These are phyloP conservation scores for Eilema depressum DNA, from an alignment of 2,888 invertebrate genomes.

Conservation along the genomic window DNA sequence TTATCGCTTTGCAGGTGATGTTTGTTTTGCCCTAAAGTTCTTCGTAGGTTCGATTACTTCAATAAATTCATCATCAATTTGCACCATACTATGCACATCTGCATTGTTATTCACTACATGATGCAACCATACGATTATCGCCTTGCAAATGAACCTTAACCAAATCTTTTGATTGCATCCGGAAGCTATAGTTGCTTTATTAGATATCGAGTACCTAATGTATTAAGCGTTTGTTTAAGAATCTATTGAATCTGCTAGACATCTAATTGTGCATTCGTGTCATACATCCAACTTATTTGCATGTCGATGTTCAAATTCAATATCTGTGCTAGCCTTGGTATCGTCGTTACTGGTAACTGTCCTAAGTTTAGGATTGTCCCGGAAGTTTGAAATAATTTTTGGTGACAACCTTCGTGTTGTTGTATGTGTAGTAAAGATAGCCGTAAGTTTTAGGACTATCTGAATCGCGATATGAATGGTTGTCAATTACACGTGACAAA, in stretches of 20 bases:
- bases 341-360: constrained; percentile 1
- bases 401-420: constrained; percentile 35
- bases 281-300: constrained; percentile 37
- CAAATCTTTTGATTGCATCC: constrained; percentile 19
- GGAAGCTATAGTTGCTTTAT: constrained; percentile 33
- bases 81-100: background rate
- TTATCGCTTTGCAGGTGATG: too few species aligned
- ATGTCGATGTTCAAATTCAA: constrained; percentile 44
- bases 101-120: constrained; percentile 20
- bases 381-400: constrained; percentile 41
- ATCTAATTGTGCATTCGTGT: constrained; percentile 45
- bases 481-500: too few species aligned
- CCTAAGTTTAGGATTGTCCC: constrained; percentile 37
- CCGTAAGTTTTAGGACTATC: background rate
- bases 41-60: too few species aligned
- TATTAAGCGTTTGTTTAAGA: constrained; percentile 33
- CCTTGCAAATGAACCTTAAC: constrained; percentile 8
- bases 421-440: background rate
- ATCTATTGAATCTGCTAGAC: constrained; percentile 32
- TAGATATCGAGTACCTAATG: constrained; percentile 13
- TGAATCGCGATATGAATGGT: background rate
- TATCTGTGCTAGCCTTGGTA: constrained; percentile 38
- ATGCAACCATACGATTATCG: constrained; percentile 12
- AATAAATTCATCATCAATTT: background rate
- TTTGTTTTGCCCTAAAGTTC: too few species aligned